Evolutionary conservation across 2,888 invertebrate species (phyloP), one percentile per base, ranked within the genome.

Genomic region (Leptinotarsa peninsularis): DNA sequence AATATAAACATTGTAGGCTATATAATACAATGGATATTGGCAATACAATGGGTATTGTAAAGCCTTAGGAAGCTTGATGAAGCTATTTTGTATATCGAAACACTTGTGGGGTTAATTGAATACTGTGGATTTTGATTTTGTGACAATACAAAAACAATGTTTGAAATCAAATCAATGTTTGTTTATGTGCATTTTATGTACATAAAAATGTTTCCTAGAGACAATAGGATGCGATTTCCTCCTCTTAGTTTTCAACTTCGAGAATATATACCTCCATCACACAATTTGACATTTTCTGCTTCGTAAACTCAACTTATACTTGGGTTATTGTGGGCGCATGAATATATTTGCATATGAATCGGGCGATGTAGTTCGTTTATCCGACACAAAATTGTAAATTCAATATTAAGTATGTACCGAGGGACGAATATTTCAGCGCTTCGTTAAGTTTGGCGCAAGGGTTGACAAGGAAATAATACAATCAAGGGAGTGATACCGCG

Each of bases 371-470:
- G 49, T 67, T 68, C 72, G 74, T 73, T 71, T 75, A 72, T 73
- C 71, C 72, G 75, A 72, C 73, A 70, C 73, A 80, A 79, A 81
- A 79, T 81, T 79, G 77, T 80, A 79, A 79, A 81, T 83, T 80
- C 82, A 81, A 80, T 82, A 83, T 82, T 81, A 82, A 83, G 82
- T 81, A 80, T 81, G 78, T 78, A 81, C 82, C 84, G 79, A 81
- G 84, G 82, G 85, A 84, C 83, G 82, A 82, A 87, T 87, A 87
- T 87, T 86, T 87, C 86, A 86, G 85, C 79, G 84, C 84, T 86
- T 84, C 83, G 84, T 86, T 85, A 85, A 85, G 84, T 83, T 58
- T 49, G 76, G 78, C 77, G 82, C 82, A 84, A 85, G 85, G 86
- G 86, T 84, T 83, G 85, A 82, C 81, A 84, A 84, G 84, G 83